Evolutionary conservation across 1,140 invertebrate species (phyloP).

Genomic region (Phthorimaea operculella): DNA sequence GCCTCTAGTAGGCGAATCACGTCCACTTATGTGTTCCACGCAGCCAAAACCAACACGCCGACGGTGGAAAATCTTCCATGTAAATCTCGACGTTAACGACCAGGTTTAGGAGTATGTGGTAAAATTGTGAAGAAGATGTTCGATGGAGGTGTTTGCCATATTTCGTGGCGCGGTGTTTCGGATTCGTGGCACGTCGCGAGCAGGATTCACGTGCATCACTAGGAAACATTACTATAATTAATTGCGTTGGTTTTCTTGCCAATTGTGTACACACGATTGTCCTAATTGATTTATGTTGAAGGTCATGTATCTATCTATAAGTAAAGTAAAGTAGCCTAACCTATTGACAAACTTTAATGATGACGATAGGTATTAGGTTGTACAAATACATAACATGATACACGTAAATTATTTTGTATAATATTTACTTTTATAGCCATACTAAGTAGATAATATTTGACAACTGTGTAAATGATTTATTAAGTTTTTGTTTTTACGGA

Average conservation of each 20-base stretch:
- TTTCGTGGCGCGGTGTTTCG: neutral
- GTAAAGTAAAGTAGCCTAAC: too few species aligned
- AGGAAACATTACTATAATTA: neutral
- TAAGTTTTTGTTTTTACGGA: too few species aligned
- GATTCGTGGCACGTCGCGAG: neutral
- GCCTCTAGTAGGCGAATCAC: conserved; percentile 51
- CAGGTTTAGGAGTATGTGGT: conserved; percentile 50
- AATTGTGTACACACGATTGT: neutral
- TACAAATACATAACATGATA: too few species aligned
- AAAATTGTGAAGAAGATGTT: conserved; percentile 1
- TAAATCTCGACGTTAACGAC: conserved; percentile 64
- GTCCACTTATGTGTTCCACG: conserved; percentile 65
- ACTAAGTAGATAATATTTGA: too few species aligned
- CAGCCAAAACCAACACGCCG: conserved; percentile 63
- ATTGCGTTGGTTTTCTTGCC: neutral
- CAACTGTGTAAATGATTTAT: too few species aligned
- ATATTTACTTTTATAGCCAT: too few species aligned
- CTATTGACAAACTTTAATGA: too few species aligned
- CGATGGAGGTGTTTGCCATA: neutral
- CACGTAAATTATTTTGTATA: too few species aligned
- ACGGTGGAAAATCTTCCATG: conserved; percentile 58
- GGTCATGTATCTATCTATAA: neutral
- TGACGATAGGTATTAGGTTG: too few species aligned
- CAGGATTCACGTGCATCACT: neutral
- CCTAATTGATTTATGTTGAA: neutral